phyloP scores from a whole-genome alignment of 2,888 invertebrate species.

The Megastigmus dorsalis region DNA sequence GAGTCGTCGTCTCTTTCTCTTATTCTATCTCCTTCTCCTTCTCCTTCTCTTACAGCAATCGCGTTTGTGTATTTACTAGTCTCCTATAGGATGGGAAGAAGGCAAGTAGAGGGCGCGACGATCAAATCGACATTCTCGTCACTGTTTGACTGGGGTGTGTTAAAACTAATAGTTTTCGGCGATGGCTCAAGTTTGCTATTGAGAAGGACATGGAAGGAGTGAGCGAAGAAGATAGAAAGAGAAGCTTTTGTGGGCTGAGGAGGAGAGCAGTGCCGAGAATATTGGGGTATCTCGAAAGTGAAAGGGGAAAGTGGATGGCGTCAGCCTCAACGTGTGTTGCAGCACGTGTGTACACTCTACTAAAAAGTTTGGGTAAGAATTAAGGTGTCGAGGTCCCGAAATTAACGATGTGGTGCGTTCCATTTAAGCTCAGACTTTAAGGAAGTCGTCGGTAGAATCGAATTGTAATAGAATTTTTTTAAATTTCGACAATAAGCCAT shows the following conservation, averaged over 20 bases:
- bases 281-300: not conserved
- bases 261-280: not conserved
- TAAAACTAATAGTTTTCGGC: slow-evolving; percentile 35
- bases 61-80: not conserved
- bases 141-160: not conserved
- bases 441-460: no score
- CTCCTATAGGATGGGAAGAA: not conserved
- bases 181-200: not conserved
- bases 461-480: no score
- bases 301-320: not conserved
- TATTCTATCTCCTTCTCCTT: not conserved
- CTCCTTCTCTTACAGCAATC: not conserved
- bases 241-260: slow-evolving; percentile 24
- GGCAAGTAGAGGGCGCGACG: not conserved
- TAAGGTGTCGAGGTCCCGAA: no score
- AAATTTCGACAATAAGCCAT: no score
- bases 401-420: no score
- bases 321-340: not conserved
- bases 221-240: no score
- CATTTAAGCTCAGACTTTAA: no score
- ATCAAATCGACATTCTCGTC: slow-evolving; percentile 12
- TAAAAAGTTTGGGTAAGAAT: no score
- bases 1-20: not conserved
- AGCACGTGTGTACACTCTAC: not conserved
- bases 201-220: no score